Evolutionary conservation across 2,888 invertebrate genomes (phyloP).

Genomic region (Parnassius smintheus): DNA sequence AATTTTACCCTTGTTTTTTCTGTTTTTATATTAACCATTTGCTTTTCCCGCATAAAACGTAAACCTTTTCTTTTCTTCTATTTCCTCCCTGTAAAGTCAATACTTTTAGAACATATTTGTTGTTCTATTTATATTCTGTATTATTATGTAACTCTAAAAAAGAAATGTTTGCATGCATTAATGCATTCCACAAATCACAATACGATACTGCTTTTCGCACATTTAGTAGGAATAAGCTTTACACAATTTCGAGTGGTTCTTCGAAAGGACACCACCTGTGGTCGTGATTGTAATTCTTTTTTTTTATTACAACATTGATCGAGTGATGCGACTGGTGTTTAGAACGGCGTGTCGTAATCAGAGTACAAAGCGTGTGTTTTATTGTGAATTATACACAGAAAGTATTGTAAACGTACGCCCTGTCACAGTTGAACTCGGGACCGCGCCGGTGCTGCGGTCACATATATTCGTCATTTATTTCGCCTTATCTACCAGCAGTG

Average conservation of each 20-base stretch:
- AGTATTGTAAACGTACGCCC: constrained; percentile 68
- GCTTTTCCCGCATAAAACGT: constrained; percentile 1
- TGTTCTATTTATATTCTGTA: too few relatives aligned
- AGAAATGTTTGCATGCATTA: too few relatives aligned
- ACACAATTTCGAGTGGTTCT: background rate
- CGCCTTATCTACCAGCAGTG: constrained; percentile 39
- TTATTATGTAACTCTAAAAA: too few relatives aligned
- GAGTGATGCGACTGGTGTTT: constrained; percentile 61
- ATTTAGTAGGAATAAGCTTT: too few relatives aligned
- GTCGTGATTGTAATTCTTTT: constrained; percentile 34
- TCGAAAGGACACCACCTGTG: constrained; percentile 5
- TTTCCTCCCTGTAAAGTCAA: constrained; percentile 2
- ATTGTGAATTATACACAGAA: constrained; percentile 77
- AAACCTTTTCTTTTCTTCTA: constrained; percentile 5
- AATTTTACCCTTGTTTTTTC: constrained; percentile 12
- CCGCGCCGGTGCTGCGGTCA: constrained; percentile 56
- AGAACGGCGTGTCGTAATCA: constrained; percentile 75
- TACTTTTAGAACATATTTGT: background rate
- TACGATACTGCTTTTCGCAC: too few relatives aligned
- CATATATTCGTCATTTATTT: constrained; percentile 44
- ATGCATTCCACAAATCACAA: too few relatives aligned
- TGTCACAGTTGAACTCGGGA: constrained; percentile 69
- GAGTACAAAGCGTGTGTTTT: constrained; percentile 74
- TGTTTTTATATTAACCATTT: constrained; percentile 6
- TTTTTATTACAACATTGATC: constrained; percentile 42